Evolutionary conservation across 1,140 invertebrate species (phyloP).

Genomic region (Oryzaephilus surinamensis): DNA sequence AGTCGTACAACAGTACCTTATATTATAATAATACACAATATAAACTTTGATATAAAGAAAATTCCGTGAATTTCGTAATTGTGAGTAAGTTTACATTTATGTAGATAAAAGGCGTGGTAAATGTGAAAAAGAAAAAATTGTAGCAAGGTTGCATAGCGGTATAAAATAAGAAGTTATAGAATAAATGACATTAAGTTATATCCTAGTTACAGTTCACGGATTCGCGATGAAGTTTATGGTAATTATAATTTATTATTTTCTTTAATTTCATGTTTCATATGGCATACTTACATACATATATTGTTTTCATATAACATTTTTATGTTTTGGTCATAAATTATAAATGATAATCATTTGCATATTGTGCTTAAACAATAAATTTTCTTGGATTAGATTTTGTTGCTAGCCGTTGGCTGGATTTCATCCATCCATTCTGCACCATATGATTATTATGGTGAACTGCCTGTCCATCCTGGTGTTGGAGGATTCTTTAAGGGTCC

Average conservation of each 20-base stretch:
- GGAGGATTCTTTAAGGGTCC: conserved; percentile 28
- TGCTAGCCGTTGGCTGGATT: conserved; percentile 16
- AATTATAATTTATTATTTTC: too few relatives aligned
- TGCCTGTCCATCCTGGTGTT: conserved; percentile 22
- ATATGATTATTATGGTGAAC: too few relatives aligned
- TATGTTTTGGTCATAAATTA: too few relatives aligned
- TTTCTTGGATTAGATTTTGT: conserved; percentile 12
- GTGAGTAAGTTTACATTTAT: conserved; percentile 16
- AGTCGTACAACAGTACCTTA: too few relatives aligned
- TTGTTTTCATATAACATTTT: too few relatives aligned
- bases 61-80: conserved; percentile 13
- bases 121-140: conserved; percentile 16
- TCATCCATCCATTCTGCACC: too few relatives aligned
- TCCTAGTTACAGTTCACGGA: conserved; percentile 18
- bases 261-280: too few relatives aligned
- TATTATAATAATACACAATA: too few relatives aligned
- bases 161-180: conserved; percentile 27
- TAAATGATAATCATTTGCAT: neutral
- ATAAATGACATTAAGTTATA: conserved; percentile 24
- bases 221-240: conserved; percentile 22
- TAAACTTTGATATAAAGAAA: conserved; percentile 8
- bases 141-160: conserved; percentile 27
- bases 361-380: neutral
- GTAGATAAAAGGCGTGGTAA: conserved; percentile 17
- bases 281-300: too few relatives aligned